Base-by-base conservation (phyloP, 1,140 invertebrate species). In the Nasonia giraulti region DNA sequence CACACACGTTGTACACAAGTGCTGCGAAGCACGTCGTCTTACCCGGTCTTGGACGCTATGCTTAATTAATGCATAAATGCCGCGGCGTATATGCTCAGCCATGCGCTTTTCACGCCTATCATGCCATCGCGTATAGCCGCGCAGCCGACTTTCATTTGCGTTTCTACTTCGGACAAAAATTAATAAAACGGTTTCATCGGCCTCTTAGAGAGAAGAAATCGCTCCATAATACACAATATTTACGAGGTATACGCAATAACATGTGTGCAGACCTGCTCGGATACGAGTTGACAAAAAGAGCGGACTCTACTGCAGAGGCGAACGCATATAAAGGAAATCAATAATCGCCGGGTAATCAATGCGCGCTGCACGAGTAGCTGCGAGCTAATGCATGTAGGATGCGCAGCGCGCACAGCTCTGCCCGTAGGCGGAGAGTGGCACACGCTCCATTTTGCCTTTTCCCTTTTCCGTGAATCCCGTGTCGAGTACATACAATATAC, bases 11-110 rank as follows among this genome's bases (percentile, higher is more conserved):
- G 27, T 27, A 2, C 27, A 20, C 4, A 55, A 55, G 50, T 55
- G 50, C 50, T 55, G 12, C 50, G 4, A 4, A 47, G 17, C 50
- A 55, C 12, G 12, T 3, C 6, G 17, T 62, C 55, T 62, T n/a
- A 17, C 20, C 55, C 20, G 14, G 55, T 62, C 55, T n/a, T 62
- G 17, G 55, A n/a, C 7, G 55, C 7, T n/a, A 62, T 62, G 55
- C 55, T 62, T 62, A 62, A 62, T 62, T 62, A 62, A 62, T 62
- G 55, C 55, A 62, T 62, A 62, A 62, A 62, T n/a, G 55, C 55
- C 14, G 55, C 55, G 55, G 17, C 20, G 55, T 62, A 62, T 62
- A 62, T 62, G 55, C 55, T 62, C 17, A n/a, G 55, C 20, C 55
- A 62, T 62, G 17, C 14, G 55, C 17, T 62, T 62, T 62, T 62